These are phyloP conservation scores for Drosophila nasuta DNA, from an alignment of 1,140 invertebrate genomes.

Conservation along the genomic window DNA sequence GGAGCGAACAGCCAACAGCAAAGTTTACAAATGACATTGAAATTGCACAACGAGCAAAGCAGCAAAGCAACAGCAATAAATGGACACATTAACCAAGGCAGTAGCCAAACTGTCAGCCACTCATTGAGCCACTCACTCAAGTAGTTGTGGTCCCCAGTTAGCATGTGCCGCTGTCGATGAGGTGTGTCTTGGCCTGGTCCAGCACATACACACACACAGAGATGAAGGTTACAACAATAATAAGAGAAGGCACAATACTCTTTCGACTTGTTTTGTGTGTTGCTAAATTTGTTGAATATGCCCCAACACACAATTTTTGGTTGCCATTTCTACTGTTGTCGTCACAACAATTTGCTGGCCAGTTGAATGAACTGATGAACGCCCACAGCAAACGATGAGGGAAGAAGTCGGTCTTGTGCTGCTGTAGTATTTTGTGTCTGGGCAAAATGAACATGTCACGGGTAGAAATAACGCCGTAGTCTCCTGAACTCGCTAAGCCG, in stretches of 20 bases:
- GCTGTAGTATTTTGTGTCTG: not conserved
- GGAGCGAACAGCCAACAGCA: conserved; percentile 23
- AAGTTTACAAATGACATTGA: conserved; percentile 69
- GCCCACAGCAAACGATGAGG: conserved; percentile 17
- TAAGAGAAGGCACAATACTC: conserved; percentile 10
- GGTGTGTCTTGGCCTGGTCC: conserved; percentile 40
- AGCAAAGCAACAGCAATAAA: conserved; percentile 29
- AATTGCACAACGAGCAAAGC: conserved; percentile 54
- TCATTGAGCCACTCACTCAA: conserved; percentile 27
- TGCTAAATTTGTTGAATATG: conserved; percentile 2
- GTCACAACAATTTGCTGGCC: conserved; percentile 1
- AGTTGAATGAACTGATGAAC: conserved; percentile 48
- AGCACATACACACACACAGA: not conserved
- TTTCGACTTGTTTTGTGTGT: not conserved
- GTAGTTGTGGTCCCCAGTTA: conserved; percentile 4
- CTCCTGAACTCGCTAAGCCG: conserved; percentile 48
- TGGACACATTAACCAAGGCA: conserved; percentile 59
- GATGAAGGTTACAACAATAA: conserved; percentile 28
- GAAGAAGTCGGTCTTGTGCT: conserved; percentile 11
- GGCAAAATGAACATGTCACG: conserved; percentile 39
- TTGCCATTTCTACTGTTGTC: conserved; percentile 21
- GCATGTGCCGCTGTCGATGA: conserved; percentile 23
- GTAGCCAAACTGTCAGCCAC: conserved; percentile 40
- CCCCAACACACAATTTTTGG: conserved; percentile 14
- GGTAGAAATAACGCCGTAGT: conserved; percentile 23